Percentiles rank a stretch among this genome's conserved stretches.
Evolutionary conservation across 2,113 vertebrate genomes (phyloP).

Genomic region (Lophotis ruficrista): DNA sequence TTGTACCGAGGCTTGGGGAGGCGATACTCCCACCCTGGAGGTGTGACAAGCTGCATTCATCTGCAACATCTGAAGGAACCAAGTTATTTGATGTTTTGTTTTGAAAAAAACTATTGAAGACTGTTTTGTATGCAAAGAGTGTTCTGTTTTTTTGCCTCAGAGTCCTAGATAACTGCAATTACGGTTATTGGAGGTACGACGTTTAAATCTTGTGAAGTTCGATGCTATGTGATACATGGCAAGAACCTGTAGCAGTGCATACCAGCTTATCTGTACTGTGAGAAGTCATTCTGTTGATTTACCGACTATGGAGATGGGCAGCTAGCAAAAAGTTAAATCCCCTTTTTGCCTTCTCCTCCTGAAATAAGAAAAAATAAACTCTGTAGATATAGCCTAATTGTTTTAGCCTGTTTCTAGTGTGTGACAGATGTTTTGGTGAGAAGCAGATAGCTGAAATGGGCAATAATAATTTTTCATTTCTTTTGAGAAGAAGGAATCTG

Average conservation of each 20-base stretch:
- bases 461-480: not conserved
- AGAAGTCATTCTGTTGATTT: not conserved
- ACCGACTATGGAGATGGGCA: not conserved
- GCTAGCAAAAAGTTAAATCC: not conserved
- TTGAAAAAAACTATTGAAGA: not conserved
- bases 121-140: slow-evolving; percentile 36
- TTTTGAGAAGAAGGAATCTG: not conserved
- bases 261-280: not conserved
- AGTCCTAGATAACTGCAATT: not conserved
- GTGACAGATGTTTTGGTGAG: not conserved
- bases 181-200: not conserved
- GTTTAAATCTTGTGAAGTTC: not conserved
- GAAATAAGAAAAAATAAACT: not conserved
- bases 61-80: slow-evolving; percentile 10
- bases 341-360: not conserved
- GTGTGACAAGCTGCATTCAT: not conserved
- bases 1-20: not conserved
- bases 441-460: not conserved
- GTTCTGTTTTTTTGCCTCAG: not conserved
- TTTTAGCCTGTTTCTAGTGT: not conserved
- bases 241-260: not conserved
- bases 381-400: not conserved
- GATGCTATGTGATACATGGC: not conserved
- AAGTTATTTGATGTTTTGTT: slow-evolving; percentile 30
- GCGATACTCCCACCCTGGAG: not conserved